Conservation (phyloP, 2,113 vertebrate genomes). For the Carettochelys insculpta region DNA sequence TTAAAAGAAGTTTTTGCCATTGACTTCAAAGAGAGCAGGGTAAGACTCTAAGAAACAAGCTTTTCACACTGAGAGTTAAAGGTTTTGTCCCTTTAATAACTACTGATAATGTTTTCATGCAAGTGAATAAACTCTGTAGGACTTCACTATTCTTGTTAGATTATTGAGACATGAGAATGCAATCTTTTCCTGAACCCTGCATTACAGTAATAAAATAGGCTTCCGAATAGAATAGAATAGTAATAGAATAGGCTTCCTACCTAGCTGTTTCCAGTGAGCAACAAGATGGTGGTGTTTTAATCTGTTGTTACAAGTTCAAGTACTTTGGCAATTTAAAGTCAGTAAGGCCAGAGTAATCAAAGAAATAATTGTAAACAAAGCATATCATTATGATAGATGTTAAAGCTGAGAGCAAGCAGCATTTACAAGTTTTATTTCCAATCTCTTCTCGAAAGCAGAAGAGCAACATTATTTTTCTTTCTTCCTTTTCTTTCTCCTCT, state of each 20-base stretch:
- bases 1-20: background rate
- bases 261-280: background rate
- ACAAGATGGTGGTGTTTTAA: background rate
- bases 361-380: background rate
- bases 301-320: background rate
- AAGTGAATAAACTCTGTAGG: background rate
- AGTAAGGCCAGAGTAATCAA: constrained; percentile 25
- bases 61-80: background rate
- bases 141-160: background rate
- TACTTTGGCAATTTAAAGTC: background rate
- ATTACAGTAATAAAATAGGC: background rate
- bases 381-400: background rate
- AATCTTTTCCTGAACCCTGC: background rate
- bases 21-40: background rate
- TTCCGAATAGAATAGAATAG: background rate
- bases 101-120: background rate
- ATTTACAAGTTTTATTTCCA: constrained; percentile 5
- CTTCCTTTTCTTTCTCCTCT: background rate
- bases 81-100: background rate
- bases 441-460: constrained; percentile 6
- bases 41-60: background rate
- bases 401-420: background rate
- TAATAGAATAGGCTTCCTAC: background rate
- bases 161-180: background rate
- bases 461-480: background rate